Evolutionary conservation across 2,888 invertebrate genomes (phyloP).

Genomic region (Tubiluchus corallicola): DNA sequence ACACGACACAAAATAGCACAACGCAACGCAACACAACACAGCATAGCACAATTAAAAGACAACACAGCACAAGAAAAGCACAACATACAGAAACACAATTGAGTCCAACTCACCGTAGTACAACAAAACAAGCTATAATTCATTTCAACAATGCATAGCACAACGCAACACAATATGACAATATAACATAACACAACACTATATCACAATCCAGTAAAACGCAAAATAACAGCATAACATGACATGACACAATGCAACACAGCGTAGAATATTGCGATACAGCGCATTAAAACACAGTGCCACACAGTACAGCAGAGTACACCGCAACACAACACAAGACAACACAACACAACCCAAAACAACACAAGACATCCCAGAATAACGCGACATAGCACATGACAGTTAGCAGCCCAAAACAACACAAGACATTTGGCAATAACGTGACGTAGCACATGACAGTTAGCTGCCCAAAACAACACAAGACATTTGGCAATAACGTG

Average conservation of each 20-base stretch:
- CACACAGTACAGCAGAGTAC: slow-evolving; percentile 3
- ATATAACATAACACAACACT: neutral
- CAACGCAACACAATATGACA: slow-evolving; percentile 3
- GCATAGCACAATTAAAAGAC: neutral
- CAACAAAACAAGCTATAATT: slow-evolving; percentile 1
- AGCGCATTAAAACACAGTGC: neutral
- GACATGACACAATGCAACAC: neutral
- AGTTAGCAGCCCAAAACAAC: too few relatives aligned
- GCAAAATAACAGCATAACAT: too few relatives aligned
- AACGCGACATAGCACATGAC: neutral
- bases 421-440: too few relatives aligned
- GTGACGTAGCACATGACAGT: too few relatives aligned
- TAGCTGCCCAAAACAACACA: neutral
- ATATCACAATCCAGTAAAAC: too few relatives aligned
- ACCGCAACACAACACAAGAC: neutral
- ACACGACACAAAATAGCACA: neutral
- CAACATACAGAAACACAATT: neutral
- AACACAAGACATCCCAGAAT: neutral
- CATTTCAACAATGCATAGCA: neutral
- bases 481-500: neutral
- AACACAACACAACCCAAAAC: neutral
- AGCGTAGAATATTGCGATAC: neutral
- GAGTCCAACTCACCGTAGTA: too few relatives aligned
- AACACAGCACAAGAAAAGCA: neutral
- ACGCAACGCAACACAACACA: slow-evolving; percentile 3